Base-by-base conservation (phyloP, 2,113 vertebrate genomes). In the Microtus ochrogaster region DNA sequence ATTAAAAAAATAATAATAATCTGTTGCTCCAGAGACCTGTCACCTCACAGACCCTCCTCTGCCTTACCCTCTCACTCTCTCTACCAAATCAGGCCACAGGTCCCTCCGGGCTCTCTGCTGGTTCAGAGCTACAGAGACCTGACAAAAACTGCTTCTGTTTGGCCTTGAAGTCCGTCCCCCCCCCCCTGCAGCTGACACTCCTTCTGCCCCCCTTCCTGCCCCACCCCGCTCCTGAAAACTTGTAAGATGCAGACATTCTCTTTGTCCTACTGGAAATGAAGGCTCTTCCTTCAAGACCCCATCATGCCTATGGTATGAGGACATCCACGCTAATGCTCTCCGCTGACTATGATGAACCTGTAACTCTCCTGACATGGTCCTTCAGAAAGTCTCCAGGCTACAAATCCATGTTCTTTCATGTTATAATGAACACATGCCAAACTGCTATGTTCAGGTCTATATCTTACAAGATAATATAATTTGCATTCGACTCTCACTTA, bases 381-480 rank as follows among this genome's bases (percentile, higher is more conserved):
- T 66, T 47, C 63, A 22, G 5, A 68, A 68, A 63, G 41, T 7
- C 41, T 85, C 41, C 41, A 36, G 68, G 47, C 61, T 66, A 85
- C 26, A 66, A 66, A 85, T 65, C 14, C 39, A 44, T 4, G 65
- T 65, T 30, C 61, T 65, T 61, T 63, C 39, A 28, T 83, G 26
- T 84, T 66, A 47, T 66, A 28, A 68, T 22, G 52, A 87, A 68
- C 2, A 88, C 13, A 39, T 81, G 61, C 82, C 87, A 81, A 84
- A 65, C 10, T 52, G 8, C 33, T 41, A 70, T 44, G 84, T 89
- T 81, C 73, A 89, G 24, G 61, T 28, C 5, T 68, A 44, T 13
- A n/a, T 82, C 55, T 76, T 68, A 76, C 5, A 70, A 81, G 58
- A 94, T 10, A 39, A 81, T 44, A 81, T 17, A 97, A 93, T 22